A percentile compares a stretch with the other conserved stretches of the same genome.
phyloP scores from a whole-genome alignment of 2,888 invertebrate genomes.

The Apeira syringaria region DNA sequence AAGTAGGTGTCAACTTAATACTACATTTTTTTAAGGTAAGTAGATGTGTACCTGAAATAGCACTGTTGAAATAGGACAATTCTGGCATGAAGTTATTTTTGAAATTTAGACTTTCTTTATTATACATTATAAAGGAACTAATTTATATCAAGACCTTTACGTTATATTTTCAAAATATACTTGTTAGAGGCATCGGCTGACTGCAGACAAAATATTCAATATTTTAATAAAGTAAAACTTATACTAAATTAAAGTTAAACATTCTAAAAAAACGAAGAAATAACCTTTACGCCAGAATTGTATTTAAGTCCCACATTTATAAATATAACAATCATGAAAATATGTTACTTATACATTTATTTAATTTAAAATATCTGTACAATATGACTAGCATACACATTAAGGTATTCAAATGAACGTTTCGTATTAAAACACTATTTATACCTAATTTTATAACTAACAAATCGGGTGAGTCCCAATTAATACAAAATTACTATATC shows the following conservation, averaged over 20 bases:
- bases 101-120: no score
- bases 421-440: constrained; percentile 63
- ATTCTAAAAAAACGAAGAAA: no score
- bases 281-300: constrained; percentile 7
- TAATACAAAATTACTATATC: constrained; percentile 3
- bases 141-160: no score
- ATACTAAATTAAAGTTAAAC: no score
- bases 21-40: no score
- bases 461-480: constrained; percentile 4
- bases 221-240: no score
- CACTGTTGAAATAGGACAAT: constrained; percentile 4
- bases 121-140: no score
- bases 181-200: no score
- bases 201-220: no score
- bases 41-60: no score
- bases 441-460: constrained; percentile 49
- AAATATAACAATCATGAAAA: constrained; percentile 69
- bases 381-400: constrained; percentile 76
- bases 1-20: no score
- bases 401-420: constrained; percentile 59
- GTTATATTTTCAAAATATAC: no score
- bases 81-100: background rate
- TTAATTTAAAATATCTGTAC: constrained; percentile 70
- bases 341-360: constrained; percentile 54
- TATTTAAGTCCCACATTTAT: constrained; percentile 23